Evolutionary conservation across 2,888 invertebrate genomes (phyloP), one percentile per base, ranked within the genome.

Genomic region (Amblyjoppa fuscipennis): DNA sequence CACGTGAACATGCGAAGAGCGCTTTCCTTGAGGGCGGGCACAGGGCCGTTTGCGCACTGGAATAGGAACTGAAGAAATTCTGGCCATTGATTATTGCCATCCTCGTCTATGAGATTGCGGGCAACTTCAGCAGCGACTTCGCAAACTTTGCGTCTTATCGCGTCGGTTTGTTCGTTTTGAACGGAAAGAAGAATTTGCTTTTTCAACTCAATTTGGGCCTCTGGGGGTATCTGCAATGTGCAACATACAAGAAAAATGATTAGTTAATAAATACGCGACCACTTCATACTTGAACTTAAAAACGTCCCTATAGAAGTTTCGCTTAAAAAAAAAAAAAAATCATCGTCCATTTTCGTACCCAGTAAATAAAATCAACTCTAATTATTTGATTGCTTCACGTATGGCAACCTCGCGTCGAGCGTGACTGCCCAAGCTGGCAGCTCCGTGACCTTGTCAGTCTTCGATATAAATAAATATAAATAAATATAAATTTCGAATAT

Each of bases 41-140:
- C 96, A 69, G 97, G 96, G 61, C 98, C 97, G 94, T 96, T 97
- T 73, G 98, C 98, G 94, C 98, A 98, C 93, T 98, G 98, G 94
- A 99, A 99, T 92, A 99, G 96, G 94, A 99, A 99, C 94, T 97
- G 97, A 87, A 99, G 95, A 93, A 99, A 98, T 94, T 99, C 99
- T 11, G 98, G 98, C 99, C 99, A 99, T 89, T 97, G 97, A 95
- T 99, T 99, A 93, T 98, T 98, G 74, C 99, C 98, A 93, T 98
- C 98, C 90, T 99, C 99, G 92, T 99, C 99, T 89, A 99, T 97
- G 87, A 98, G 96, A 95, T 98, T 99, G 91, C 99, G 96, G 5
- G 99, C 99, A 73, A 99, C 96, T 95, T 99, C 99, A n/a, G 99
- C 98, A 53, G 98, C 97, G 76, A 99, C 97, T 94, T 99, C 99